Conservation (phyloP, 2,888 invertebrate genomes). For the Steinernema scapterisci region DNA sequence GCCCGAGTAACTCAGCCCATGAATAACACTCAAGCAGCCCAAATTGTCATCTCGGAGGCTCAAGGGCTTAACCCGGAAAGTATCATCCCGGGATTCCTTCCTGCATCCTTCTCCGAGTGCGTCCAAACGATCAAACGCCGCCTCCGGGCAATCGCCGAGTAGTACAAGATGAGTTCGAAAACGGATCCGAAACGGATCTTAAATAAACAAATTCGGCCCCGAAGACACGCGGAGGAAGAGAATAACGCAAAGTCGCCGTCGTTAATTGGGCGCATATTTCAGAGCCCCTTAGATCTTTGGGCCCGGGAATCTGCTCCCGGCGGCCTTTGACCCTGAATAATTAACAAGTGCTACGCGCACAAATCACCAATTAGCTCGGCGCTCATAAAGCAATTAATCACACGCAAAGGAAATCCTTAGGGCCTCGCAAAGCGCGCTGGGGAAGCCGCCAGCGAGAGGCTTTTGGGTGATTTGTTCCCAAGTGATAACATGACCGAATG, state of each 20-base stretch:
- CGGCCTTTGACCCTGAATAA: not conserved
- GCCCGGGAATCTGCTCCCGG: not conserved
- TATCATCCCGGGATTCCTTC: not conserved
- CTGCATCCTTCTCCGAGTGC: not conserved
- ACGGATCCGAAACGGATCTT: not conserved
- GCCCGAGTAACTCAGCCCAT: not conserved
- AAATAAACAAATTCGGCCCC: slow-evolving; percentile 22
- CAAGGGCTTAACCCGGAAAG: slow-evolving; percentile 19
- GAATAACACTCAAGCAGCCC: no score
- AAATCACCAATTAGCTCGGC: slow-evolving; percentile 26
- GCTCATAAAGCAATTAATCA: slow-evolving; percentile 29
- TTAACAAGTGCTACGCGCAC: slow-evolving; percentile 21
- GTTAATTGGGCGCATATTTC: slow-evolving; percentile 17
- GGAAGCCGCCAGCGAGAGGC: no score
- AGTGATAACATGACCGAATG: slow-evolving; percentile 7
- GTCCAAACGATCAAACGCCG: not conserved
- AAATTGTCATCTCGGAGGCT: slow-evolving; percentile 13
- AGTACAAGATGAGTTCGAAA: not conserved
- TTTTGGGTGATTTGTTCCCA: slow-evolving; percentile 3
- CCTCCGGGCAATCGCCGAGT: not conserved
- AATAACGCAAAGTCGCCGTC: not conserved
- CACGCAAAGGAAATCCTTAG: slow-evolving; percentile 29
- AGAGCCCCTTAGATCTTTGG: not conserved
- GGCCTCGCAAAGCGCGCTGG: not conserved
- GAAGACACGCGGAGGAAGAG: not conserved